A percentile compares a stretch with the other conserved stretches of the same genome.
Evolutionary conservation across 1,140 invertebrate genomes (phyloP).

Genomic region (Anthonomus grandis): DNA sequence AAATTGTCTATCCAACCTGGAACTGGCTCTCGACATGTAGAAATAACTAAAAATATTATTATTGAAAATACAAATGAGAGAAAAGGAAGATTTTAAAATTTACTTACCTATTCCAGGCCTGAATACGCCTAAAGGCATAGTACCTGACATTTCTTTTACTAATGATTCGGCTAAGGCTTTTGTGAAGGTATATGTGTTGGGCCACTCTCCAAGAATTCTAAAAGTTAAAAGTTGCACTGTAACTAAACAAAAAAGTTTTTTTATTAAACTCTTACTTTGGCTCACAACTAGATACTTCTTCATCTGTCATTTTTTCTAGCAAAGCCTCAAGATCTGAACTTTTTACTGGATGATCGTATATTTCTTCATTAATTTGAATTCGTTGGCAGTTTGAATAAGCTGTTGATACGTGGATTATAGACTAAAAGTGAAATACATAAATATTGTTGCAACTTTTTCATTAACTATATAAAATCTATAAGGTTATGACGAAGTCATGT

Average conservation of each 20-base stretch:
- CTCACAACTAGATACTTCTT: constrained; percentile 52
- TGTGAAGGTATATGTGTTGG: constrained; percentile 82
- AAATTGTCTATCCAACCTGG: constrained; percentile 84
- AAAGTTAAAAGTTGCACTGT: too few species aligned
- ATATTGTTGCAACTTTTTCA: not conserved
- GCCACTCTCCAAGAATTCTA: constrained; percentile 54
- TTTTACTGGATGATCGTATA: constrained; percentile 66
- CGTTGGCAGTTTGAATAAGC: constrained; percentile 66
- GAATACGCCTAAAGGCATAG: constrained; percentile 65
- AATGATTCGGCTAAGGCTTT: constrained; percentile 77
- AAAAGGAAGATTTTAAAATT: not conserved
- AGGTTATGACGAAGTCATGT: too few species aligned
- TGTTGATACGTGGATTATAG: constrained; percentile 55
- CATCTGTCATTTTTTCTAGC: constrained; percentile 55
- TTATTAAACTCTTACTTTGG: constrained; percentile 50
- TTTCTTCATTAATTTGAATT: constrained; percentile 57
- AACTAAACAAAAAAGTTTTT: too few species aligned
- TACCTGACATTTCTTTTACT: constrained; percentile 54
- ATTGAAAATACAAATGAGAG: not conserved
- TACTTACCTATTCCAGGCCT: constrained; percentile 56
- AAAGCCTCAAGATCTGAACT: constrained; percentile 58
- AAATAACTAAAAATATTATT: constrained; percentile 39
- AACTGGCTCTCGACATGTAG: constrained; percentile 51
- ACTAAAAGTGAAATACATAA: constrained; percentile 26
- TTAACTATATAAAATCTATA: too few species aligned